phyloP scores from a whole-genome alignment of 2,888 invertebrate genomes.

The Ceramica pisi region DNA sequence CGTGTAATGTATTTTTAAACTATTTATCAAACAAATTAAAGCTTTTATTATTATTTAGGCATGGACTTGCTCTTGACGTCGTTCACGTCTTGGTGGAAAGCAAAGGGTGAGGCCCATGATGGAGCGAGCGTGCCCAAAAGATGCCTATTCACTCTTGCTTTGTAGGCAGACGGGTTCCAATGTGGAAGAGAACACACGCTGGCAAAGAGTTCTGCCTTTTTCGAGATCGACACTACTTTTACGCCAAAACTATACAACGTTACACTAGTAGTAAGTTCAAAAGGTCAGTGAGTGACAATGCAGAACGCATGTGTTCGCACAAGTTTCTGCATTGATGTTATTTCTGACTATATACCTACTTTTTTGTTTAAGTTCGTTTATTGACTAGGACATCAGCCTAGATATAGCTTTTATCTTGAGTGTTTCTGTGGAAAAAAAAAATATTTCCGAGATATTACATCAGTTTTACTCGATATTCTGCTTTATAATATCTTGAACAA shows the following conservation, averaged over 20 bases:
- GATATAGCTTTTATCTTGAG: too few relatives aligned
- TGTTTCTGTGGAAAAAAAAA: not conserved
- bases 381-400: too few relatives aligned
- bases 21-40: not conserved
- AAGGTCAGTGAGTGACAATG: slow-evolving; percentile 52
- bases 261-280: not conserved
- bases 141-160: too few relatives aligned
- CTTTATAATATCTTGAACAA: not conserved
- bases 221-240: not conserved
- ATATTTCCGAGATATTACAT: rapidly evolving
- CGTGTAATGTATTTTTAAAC: not conserved
- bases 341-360: slow-evolving; percentile 22
- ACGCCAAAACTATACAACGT: slow-evolving; percentile 31
- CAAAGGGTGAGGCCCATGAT: too few relatives aligned
- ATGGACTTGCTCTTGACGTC: too few relatives aligned
- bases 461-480: not conserved
- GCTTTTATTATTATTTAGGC: too few relatives aligned
- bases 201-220: too few relatives aligned
- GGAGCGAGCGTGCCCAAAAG: too few relatives aligned
- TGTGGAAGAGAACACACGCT: too few relatives aligned
- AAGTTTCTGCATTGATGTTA: slow-evolving; percentile 49
- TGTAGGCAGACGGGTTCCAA: too few relatives aligned
- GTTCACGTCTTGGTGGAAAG: too few relatives aligned
- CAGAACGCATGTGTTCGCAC: slow-evolving; percentile 29
- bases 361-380: not conserved